Conservation (phyloP, 2,113 vertebrate genomes). For the Phainopepla nitens region DNA sequence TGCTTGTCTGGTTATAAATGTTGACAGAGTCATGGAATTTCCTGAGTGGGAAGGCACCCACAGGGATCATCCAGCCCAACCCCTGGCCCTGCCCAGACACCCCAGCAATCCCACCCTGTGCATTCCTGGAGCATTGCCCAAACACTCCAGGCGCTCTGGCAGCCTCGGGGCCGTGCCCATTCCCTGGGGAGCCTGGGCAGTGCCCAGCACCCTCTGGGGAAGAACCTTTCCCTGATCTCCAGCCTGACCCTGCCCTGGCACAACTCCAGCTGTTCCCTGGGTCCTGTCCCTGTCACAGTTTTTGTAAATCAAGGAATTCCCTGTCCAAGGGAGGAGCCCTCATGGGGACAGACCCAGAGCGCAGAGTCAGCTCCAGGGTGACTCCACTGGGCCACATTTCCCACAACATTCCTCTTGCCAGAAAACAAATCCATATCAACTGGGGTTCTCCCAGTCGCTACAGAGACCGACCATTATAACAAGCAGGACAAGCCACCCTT, state of each 20-base stretch:
- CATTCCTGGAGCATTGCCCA: accelerated
- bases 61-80: accelerated
- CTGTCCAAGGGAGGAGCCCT: background rate
- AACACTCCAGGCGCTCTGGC: background rate
- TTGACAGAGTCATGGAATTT: background rate
- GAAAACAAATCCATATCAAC: background rate
- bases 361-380: background rate
- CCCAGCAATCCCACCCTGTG: background rate
- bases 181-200: background rate
- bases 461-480: accelerated
- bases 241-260: background rate
- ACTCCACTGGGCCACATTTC: background rate
- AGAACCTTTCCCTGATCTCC: background rate
- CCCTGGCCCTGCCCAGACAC: background rate
- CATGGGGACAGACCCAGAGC: background rate
- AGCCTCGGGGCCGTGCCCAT: background rate
- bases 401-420: background rate
- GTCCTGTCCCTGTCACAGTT: background rate
- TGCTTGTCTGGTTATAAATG: background rate
- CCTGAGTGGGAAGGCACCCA: background rate
- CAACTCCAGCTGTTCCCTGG: background rate
- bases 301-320: background rate
- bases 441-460: background rate
- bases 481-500: background rate
- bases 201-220: background rate